Conservation (phyloP, 2,113 vertebrate species). For the Colinus virginianus region DNA sequence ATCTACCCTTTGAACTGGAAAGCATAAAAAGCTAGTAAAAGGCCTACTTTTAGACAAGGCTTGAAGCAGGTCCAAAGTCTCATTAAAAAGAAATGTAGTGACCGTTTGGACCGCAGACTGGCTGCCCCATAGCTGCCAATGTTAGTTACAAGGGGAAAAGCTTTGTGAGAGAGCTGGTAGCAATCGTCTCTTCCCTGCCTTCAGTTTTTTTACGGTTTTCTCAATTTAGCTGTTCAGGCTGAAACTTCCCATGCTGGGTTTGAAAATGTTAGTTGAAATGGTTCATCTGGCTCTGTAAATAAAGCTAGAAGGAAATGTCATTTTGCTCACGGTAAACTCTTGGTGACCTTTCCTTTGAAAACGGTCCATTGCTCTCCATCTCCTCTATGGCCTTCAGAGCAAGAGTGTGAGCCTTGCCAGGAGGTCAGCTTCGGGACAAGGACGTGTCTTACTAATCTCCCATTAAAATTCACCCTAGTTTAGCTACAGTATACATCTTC, state of each 20-base stretch:
- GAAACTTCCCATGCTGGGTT: constrained; percentile 37
- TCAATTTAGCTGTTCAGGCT: constrained; percentile 1
- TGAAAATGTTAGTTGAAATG: constrained; percentile 57
- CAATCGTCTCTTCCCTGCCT: neutral
- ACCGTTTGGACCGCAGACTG: constrained; percentile 9
- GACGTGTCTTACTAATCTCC: neutral
- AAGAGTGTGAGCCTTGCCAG: constrained; percentile 13
- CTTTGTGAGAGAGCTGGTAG: neutral
- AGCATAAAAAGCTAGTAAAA: constrained; percentile 45
- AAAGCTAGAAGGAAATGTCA: constrained; percentile 44
- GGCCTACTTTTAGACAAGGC: constrained; percentile 35
- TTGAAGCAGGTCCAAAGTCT: constrained; percentile 36
- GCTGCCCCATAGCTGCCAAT: neutral
- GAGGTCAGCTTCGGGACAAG: constrained; percentile 23
- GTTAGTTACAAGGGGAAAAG: neutral
- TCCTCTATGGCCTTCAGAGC: neutral
- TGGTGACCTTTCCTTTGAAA: constrained; percentile 56
- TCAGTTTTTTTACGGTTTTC: neutral
- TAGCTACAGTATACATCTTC: neutral
- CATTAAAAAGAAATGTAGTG: constrained; percentile 17
- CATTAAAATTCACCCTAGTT: neutral
- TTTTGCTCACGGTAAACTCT: constrained; percentile 56
- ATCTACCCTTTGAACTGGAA: constrained; percentile 32
- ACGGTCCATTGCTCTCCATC: constrained; percentile 17
- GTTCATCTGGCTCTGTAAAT: constrained; percentile 59